Base-by-base conservation (phyloP, 2,113 vertebrate species). In the Antechinus stuartii region DNA sequence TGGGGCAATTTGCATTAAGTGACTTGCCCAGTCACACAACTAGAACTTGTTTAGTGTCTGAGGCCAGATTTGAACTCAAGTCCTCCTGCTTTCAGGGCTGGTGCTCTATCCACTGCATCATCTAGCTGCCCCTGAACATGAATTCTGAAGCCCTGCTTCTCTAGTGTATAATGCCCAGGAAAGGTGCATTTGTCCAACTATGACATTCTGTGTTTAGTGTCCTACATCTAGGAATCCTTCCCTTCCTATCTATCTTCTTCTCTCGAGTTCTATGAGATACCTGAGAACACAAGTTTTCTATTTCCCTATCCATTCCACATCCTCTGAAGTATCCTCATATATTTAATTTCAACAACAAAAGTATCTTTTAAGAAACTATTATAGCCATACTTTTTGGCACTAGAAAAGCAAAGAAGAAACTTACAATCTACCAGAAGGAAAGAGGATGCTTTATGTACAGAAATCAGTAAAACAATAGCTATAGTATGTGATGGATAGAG, bases 221-320 rank as follows among this genome's bases (percentile, higher is more conserved):
- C 61, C 61, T 76, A 16, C 42, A n/a, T 42, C 68, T n/a, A n/a
- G 16, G 35, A 76, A 16, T 4, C 68, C n/a, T n/a, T n/a, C 11
- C 57, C 57, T 68, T 30, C 27, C 57, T 26, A 30, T 9, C 57
- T 14, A 35, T 30, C 57, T 68, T 68, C 11, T 68, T 68, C 68
- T 42, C 35, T 68, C 3, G 14, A n/a, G 61, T 14, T 35, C 30
- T 3, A 5, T 55, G 52, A 0, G 4, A 92, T 30, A n/a, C 42
- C n/a, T 8, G 11, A 53, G 93, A 68, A 22, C 8, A 0, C 26
- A 54, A 6, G 26, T 35, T 92, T 27, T 52, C 42, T 26, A 52
- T 89, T 53, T 8, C 2, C 8, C 26, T 54, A 46, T 27, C 27
- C 11, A 23, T 2, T 0, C 1, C 0, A 92, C 0, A 0, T 76